Evolutionary conservation across 2,797 vertebrate species (phyloP), one percentile per base, ranked within the genome.

Genomic region (Erithacus rubecula): DNA sequence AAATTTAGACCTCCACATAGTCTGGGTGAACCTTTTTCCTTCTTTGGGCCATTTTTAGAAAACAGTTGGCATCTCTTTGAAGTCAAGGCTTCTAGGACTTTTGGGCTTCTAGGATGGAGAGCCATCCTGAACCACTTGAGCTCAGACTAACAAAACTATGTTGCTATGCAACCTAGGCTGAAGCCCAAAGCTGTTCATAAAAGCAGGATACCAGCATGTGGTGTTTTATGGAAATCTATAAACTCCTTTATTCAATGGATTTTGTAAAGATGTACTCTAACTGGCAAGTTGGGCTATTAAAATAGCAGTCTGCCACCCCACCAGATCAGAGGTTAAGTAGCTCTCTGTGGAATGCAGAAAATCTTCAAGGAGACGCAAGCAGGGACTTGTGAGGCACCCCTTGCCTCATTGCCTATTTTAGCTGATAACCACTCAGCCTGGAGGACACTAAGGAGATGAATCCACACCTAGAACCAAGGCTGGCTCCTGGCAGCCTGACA

Each of bases 361-460:
- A 91, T 76, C 70, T 76, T 74, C 56, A 60, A 69, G 55, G 24
- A 92, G 90, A 89, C 4, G 0, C 17, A 49, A 58, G 81, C 64
- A 91, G 53, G 23, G 84, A 6, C 56, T 80, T 78, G 30, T 79
- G 89, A 87, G 82, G 55, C 55, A 52, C 24, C n/a, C 59, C 56
- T 55, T 83, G 84, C 94, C 94, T 89, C 72, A 37, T 79, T 94
- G 69, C 90, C 93, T 91, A 27, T 72, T 96, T 93, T 47, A 87
- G 44, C 95, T 87, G 96, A 97, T 97, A 96, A 96, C 60, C 34
- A 32, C 69, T 65, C 83, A 71, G 83, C 75, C 84, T 51, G 70
- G 81, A 96, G 81, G 87, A 91, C 83, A 16, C 65, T 43, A 11
- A 75, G 58, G 74, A 75, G 47, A 89, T 74, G 77, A 92, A 91